These are phyloP conservation scores for Syngnathus floridae DNA, from an alignment of 2,113 vertebrate genomes.

Conservation along the genomic window DNA sequence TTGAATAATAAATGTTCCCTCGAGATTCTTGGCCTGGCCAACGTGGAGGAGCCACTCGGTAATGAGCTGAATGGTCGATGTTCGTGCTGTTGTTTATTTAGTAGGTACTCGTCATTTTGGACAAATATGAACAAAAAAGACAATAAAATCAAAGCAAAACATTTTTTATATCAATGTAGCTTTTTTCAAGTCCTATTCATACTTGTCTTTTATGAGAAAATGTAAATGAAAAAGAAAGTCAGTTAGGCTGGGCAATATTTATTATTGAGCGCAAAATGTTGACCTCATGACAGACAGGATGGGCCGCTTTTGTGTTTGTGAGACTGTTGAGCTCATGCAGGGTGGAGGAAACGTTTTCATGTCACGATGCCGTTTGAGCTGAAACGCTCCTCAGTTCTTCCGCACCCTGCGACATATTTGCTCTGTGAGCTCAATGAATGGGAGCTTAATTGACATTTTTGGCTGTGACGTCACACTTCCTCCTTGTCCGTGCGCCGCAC, in stretches of 20 bases:
- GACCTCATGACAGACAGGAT: background rate
- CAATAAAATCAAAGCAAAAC: too few relatives aligned
- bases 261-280: too few relatives aligned
- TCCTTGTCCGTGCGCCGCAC: slow-evolving; percentile 15
- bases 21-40: slow-evolving; percentile 26
- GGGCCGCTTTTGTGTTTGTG: slow-evolving; percentile 15
- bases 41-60: background rate
- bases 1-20: slow-evolving; percentile 52
- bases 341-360: slow-evolving; percentile 43
- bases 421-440: background rate
- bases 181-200: too few relatives aligned
- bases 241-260: too few relatives aligned
- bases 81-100: too few relatives aligned
- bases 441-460: background rate
- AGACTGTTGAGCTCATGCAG: slow-evolving; percentile 41
- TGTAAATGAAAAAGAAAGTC: too few relatives aligned
- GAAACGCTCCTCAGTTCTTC: slow-evolving; percentile 8
- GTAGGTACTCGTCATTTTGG: background rate
- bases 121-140: too few relatives aligned
- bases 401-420: slow-evolving; percentile 18
- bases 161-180: too few relatives aligned
- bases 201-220: too few relatives aligned
- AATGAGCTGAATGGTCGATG: background rate
- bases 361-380: slow-evolving; percentile 12
- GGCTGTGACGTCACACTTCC: slow-evolving; percentile 52